Evolutionary conservation across 1,140 invertebrate genomes (phyloP).

Genomic region (Nymphalis io): DNA sequence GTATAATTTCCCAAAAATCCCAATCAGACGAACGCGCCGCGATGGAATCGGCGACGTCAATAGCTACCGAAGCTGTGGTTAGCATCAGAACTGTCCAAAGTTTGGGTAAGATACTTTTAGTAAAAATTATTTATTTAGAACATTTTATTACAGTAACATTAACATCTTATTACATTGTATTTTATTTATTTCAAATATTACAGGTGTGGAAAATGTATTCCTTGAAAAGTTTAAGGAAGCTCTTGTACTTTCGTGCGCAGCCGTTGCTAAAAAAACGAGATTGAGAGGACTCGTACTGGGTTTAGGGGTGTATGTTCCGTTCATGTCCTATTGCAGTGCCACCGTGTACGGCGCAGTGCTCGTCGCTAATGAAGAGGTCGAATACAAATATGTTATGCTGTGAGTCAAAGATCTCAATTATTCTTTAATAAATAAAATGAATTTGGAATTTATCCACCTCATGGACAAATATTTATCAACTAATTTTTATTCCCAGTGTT

Average conservation of each 20-base stretch:
- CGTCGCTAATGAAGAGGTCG: constrained; percentile 83
- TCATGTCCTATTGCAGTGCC: constrained; percentile 87
- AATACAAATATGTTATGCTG: constrained; percentile 88
- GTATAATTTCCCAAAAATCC: constrained; percentile 70
- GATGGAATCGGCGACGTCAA: constrained; percentile 85
- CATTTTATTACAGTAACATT: too few relatives aligned
- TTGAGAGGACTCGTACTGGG: constrained; percentile 86
- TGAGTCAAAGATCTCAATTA: constrained; percentile 66
- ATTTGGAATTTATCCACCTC: not conserved
- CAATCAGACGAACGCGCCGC: constrained; percentile 83
- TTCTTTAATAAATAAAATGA: not conserved
- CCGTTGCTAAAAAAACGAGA: constrained; percentile 82
- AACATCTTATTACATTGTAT: too few relatives aligned
- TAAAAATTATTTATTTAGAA: not conserved
- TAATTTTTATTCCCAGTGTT: constrained; percentile 82
- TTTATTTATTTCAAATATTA: constrained; percentile 2
- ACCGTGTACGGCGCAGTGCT: constrained; percentile 88
- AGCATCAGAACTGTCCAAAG: constrained; percentile 90
- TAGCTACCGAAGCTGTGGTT: constrained; percentile 89
- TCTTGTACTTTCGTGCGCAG: constrained; percentile 77
- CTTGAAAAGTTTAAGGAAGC: constrained; percentile 82
- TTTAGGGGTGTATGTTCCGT: constrained; percentile 86
- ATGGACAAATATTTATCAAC: not conserved
- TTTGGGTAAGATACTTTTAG: constrained; percentile 79
- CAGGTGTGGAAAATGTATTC: constrained; percentile 81